Percentiles rank a stretch among this genome's conserved stretches.
Evolutionary conservation across 2,888 invertebrate genomes (phyloP).

Genomic region (Nipponacmea schrenckii): DNA sequence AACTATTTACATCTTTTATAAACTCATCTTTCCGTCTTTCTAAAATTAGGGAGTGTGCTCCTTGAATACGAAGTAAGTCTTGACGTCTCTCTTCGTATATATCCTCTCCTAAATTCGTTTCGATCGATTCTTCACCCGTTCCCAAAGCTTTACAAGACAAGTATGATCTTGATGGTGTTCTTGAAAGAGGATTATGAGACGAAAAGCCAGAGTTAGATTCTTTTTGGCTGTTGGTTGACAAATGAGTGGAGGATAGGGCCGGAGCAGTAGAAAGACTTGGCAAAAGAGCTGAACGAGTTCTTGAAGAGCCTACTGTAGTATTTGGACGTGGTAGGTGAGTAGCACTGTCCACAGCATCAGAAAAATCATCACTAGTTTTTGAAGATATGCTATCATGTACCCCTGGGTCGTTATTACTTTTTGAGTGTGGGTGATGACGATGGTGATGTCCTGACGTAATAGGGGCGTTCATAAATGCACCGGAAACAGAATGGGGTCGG

Average conservation of each 20-base stretch:
- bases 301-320: background rate
- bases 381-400: background rate
- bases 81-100: constrained; percentile 52
- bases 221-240: constrained; percentile 44
- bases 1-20: constrained; percentile 43
- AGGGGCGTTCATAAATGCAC: constrained; percentile 8
- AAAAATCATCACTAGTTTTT: background rate
- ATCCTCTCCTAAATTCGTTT: constrained; percentile 49
- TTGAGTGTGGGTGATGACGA: constrained; percentile 39
- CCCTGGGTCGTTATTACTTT: constrained; percentile 23
- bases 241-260: constrained; percentile 39
- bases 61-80: constrained; percentile 53
- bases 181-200: background rate
- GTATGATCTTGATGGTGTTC: background rate
- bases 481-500: constrained; percentile 49
- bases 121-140: constrained; percentile 39
- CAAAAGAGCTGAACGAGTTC: background rate
- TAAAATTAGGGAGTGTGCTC: constrained; percentile 37
- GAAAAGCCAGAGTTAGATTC: constrained; percentile 34
- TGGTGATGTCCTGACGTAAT: constrained; percentile 32
- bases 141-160: constrained; percentile 11
- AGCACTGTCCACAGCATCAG: background rate
- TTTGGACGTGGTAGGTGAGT: background rate
- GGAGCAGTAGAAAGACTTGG: constrained; percentile 30
- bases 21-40: constrained; percentile 46